These are phyloP conservation scores for Remorina albescens DNA, from an alignment of 2,797 vertebrate genomes.

Conservation along the genomic window DNA sequence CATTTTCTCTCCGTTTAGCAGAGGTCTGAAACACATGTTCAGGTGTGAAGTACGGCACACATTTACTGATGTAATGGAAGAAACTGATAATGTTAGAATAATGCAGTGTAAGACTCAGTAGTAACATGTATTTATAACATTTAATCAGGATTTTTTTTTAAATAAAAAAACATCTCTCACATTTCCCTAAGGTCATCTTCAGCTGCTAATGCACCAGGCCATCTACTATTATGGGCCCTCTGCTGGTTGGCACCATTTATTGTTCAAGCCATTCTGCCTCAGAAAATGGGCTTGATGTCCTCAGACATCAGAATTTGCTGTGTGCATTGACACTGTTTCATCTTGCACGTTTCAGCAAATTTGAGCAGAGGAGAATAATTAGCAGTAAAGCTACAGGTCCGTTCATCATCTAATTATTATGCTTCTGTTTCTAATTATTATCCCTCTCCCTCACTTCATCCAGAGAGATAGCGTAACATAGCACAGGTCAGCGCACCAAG, in stretches of 20 bases:
- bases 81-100: no score
- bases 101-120: neutral
- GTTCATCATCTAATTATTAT: conserved; percentile 54
- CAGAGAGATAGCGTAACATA: conserved; percentile 2
- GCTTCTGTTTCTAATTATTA: conserved; percentile 45
- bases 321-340: neutral
- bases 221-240: neutral
- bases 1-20: conserved; percentile 27
- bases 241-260: neutral
- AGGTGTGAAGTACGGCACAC: conserved; percentile 3
- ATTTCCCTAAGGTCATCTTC: neutral
- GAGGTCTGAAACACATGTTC: conserved; percentile 29
- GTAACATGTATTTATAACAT: neutral
- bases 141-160: no score
- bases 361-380: conserved; percentile 47
- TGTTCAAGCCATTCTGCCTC: neutral
- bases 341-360: conserved; percentile 41
- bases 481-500: conserved; percentile 46
- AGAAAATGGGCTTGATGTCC: neutral
- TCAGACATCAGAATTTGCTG: conserved; percentile 1
- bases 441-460: conserved; percentile 34
- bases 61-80: conserved; percentile 19
- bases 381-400: conserved; percentile 47
- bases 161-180: no score
- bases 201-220: neutral